Conservation (phyloP, 1,140 invertebrate genomes). For the Lanistes nyassanus region DNA sequence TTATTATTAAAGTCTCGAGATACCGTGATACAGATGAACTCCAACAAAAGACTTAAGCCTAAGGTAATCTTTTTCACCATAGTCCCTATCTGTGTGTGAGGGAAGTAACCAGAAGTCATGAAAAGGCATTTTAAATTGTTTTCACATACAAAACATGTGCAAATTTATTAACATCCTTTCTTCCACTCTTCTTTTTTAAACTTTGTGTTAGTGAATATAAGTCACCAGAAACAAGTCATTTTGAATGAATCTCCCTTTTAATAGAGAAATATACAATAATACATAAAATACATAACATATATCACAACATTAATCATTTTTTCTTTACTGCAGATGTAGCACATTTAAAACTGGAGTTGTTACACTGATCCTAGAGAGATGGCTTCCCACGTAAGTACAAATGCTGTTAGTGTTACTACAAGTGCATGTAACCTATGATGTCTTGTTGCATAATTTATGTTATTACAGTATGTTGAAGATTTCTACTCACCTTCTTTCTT, state of each 20-base stretch:
- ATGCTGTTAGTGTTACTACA: too few relatives aligned
- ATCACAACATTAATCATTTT: neutral
- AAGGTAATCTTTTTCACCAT: too few relatives aligned
- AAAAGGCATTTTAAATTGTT: neutral
- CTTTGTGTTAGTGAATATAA: too few relatives aligned
- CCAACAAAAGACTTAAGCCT: too few relatives aligned
- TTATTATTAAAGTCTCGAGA: too few relatives aligned
- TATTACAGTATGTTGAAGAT: neutral
- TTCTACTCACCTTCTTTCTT: constrained; percentile 70
- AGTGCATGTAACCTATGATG: neutral
- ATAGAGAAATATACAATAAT: neutral
- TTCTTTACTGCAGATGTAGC: neutral
- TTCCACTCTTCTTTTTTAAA: too few relatives aligned
- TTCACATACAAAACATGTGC: neutral
- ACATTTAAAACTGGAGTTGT: neutral
- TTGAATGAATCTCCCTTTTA: neutral
- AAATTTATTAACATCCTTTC: neutral
- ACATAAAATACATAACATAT: neutral
- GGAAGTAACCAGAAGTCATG: neutral
- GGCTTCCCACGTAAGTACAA: neutral
- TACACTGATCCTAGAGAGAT: neutral
- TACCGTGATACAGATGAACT: too few relatives aligned
- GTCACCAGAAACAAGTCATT: neutral
- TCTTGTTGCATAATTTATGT: neutral
- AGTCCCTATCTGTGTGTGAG: too few relatives aligned